These are phyloP conservation scores for Emydoidea blandingii DNA, from an alignment of 2,797 vertebrate genomes.

Conservation along the genomic window DNA sequence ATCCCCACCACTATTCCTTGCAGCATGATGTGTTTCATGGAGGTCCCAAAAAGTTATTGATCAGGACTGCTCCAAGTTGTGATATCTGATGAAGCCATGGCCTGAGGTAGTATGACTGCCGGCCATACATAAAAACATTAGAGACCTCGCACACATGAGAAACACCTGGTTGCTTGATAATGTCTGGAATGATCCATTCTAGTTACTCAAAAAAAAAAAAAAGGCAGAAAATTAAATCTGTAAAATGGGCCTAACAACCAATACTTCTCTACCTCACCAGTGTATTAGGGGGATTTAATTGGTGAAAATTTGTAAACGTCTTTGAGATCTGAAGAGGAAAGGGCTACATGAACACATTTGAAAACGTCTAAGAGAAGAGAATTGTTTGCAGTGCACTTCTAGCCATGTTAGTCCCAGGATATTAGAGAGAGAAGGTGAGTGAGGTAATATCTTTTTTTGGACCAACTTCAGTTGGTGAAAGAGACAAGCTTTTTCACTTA, in stretches of 20 bases:
- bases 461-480: background rate
- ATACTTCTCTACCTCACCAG: background rate
- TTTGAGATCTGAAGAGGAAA: background rate
- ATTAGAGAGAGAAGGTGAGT: background rate
- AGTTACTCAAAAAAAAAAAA: background rate
- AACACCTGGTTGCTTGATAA: conserved; percentile 17
- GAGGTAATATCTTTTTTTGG: background rate
- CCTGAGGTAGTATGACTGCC: background rate
- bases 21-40: background rate
- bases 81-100: background rate
- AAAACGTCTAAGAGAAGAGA: background rate
- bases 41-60: background rate
- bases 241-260: background rate
- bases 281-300: background rate
- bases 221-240: conserved; percentile 7
- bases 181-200: background rate
- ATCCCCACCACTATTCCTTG: background rate
- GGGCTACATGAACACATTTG: background rate
- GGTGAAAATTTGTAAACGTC: background rate
- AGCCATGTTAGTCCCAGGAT: background rate
- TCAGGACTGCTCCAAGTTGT: background rate
- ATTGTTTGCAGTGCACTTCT: background rate
- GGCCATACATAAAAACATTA: background rate
- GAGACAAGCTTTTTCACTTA: background rate
- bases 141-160: background rate